Base-by-base conservation (phyloP, 1,140 invertebrate genomes). In the Bombus picipes region DNA sequence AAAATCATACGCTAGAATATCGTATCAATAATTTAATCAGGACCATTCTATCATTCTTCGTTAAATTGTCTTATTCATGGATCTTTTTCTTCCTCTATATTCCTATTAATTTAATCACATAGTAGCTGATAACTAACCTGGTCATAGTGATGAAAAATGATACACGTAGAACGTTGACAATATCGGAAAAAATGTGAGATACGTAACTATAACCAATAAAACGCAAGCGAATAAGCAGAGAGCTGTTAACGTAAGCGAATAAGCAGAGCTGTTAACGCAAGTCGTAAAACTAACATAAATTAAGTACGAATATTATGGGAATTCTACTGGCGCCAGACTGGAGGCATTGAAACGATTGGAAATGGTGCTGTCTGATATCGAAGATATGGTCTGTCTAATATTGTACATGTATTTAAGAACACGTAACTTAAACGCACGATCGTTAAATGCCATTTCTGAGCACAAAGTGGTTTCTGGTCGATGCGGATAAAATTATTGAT, bases 271-370 rank as follows among this genome's bases (percentile, higher is more conserved):
- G 39, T 72, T 80, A 73, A 53, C 75, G 57, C 76, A 3, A 66
- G 10, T 79, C 86, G 89, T 91, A 89, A 92, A 90, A 82, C 87
- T 91, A 89, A 89, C 88, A 92, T 92, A 87, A 90, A 79, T 85
- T 92, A 85, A 83, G 85, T 77, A 86, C 88, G 73, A 88, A 91
- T 91, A 91, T 81, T 89, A 90, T 81, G 88, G 77, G 84, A 81
- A 91, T 88, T 86, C 83, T 74, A 81, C 65, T 77, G 82, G 84
- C 84, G 86, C 85, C 88, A 92, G 83, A 77, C 73, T 73, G 85
- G 76, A 85, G 85, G 81, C 88, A 87, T 86, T 87, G 77, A 75
- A 77, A 87, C 68, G 91, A 86, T 81, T 88, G 75, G 88, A 91
- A 79, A 82, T 78, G 43, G 65, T 25, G 32, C 71, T 3, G 39